Evolutionary conservation across 2,113 vertebrate genomes (phyloP).

Genomic region (Nyctibius bracteatus): DNA sequence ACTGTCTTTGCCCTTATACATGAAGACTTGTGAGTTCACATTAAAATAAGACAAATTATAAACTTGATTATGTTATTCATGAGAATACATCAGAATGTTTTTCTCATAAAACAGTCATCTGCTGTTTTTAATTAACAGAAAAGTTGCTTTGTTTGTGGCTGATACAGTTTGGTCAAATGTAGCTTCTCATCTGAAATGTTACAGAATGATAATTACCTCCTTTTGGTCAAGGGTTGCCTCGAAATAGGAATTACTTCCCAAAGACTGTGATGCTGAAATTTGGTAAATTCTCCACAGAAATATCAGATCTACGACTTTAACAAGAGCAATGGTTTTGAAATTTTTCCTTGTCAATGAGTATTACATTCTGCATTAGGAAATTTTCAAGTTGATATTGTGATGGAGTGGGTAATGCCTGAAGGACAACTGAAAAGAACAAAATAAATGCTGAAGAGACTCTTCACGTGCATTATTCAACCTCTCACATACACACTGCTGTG

Average conservation of each 20-base stretch:
- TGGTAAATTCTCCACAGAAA: background rate
- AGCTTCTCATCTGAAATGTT: background rate
- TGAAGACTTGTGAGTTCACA: background rate
- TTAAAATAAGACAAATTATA: background rate
- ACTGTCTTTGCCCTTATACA: background rate
- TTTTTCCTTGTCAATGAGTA: background rate
- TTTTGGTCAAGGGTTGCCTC: background rate
- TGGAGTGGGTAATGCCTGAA: background rate
- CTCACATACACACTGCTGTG: accelerated
- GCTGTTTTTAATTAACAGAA: background rate
- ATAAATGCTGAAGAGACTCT: background rate
- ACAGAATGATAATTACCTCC: background rate
- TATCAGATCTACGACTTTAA: background rate
- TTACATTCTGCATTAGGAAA: background rate
- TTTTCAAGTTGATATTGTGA: background rate
- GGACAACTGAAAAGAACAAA: background rate
- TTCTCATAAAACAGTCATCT: background rate
- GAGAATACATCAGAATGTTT: background rate
- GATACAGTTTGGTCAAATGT: background rate
- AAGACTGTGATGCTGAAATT: background rate
- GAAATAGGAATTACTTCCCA: background rate
- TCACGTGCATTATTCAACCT: background rate
- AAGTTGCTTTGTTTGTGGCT: background rate
- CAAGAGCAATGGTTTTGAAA: background rate
- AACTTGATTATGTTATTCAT: background rate